Conservation (phyloP, 1,140 invertebrate species). For the Akabosia matsudoensis region DNA sequence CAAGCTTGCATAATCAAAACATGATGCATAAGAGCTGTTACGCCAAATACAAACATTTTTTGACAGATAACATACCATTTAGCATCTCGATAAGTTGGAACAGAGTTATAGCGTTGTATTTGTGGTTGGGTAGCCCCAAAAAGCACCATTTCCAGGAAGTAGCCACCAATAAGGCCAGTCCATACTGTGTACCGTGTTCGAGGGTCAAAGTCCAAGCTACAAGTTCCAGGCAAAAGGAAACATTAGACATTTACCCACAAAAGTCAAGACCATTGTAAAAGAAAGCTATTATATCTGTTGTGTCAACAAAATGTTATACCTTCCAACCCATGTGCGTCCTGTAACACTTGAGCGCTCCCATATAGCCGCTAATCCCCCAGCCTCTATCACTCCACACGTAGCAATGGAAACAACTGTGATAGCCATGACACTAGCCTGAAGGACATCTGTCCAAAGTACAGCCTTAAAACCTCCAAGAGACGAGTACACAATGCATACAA, state of each 20-base stretch:
- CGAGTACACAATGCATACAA: constrained; percentile 90
- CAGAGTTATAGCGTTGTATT: constrained; percentile 65
- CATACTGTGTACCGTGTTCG: constrained; percentile 71
- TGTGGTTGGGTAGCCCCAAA: constrained; percentile 74
- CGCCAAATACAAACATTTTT: not conserved
- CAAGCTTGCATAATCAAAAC: not conserved
- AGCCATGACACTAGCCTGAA: constrained; percentile 57
- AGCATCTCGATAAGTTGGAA: constrained; percentile 69
- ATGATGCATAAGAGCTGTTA: too few relatives aligned
- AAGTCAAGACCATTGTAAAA: too few relatives aligned
- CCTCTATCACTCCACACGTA: constrained; percentile 53
- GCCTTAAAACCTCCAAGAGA: constrained; percentile 61
- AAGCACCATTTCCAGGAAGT: constrained; percentile 73
- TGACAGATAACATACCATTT: constrained; percentile 46
- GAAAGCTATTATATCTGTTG: too few relatives aligned
- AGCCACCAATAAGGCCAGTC: constrained; percentile 71
- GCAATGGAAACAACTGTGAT: constrained; percentile 54
- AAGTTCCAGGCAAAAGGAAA: too few relatives aligned
- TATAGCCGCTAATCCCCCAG: constrained; percentile 53
- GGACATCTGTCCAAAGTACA: constrained; percentile 57
- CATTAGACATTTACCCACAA: constrained; percentile 57
- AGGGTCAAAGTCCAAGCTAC: constrained; percentile 66
- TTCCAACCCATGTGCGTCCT: too few relatives aligned
- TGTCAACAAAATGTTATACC: too few relatives aligned
- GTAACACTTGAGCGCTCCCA: constrained; percentile 48